Evolutionary conservation across 2,888 invertebrate genomes (phyloP).

Genomic region (Biston betularia): DNA sequence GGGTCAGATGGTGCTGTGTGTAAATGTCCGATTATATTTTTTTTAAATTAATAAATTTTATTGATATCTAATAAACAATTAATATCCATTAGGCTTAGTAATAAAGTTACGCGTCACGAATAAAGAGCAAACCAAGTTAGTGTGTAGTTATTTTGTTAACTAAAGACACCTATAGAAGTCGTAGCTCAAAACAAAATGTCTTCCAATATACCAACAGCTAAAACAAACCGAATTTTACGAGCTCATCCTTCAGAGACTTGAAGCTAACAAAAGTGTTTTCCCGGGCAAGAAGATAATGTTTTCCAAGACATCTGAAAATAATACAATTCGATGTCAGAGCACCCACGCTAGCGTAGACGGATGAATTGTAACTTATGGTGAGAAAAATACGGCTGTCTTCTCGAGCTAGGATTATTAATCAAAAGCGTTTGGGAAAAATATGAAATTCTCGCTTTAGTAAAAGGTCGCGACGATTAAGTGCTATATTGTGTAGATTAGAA

Average conservation of each 20-base stretch:
- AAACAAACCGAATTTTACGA: constrained; percentile 12
- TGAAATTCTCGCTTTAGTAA: constrained; percentile 61
- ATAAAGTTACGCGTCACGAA: no score
- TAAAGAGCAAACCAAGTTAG: no score
- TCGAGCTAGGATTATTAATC: constrained; percentile 74
- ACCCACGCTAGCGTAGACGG: constrained; percentile 68
- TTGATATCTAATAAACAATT: no score
- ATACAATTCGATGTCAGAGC: constrained; percentile 35
- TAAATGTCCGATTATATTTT: no score
- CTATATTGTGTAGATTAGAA: constrained; percentile 26
- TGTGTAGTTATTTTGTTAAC: neutral
- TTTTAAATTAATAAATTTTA: no score
- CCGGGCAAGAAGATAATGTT: constrained; percentile 37
- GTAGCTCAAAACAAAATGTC: neutral
- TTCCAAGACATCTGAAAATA: constrained; percentile 41
- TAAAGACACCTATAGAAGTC: neutral
- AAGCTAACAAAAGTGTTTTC: constrained; percentile 36
- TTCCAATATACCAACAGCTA: neutral
- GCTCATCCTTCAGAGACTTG: constrained; percentile 29
- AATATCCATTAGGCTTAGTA: no score
- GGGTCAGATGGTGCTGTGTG: no score
- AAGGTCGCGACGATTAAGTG: constrained; percentile 54
- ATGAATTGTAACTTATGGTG: constrained; percentile 79
- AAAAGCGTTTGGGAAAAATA: constrained; percentile 77
- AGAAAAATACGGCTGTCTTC: constrained; percentile 78